Conservation (phyloP, 2,113 vertebrate species). For the Emydocephalus ijimae region DNA sequence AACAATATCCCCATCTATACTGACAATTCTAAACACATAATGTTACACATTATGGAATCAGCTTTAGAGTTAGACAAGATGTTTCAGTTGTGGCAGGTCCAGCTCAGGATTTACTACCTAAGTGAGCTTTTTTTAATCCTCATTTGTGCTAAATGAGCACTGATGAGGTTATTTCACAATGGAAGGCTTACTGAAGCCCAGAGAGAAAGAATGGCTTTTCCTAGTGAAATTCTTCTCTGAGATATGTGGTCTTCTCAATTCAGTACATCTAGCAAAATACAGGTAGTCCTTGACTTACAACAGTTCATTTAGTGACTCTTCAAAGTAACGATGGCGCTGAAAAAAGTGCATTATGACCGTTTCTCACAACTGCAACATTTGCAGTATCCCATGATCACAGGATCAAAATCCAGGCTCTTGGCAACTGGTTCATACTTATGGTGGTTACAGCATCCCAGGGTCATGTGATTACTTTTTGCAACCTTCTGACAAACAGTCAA, state of each 20-base stretch:
- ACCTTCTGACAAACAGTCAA: too few relatives aligned
- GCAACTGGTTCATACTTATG: too few relatives aligned
- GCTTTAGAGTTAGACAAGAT: background rate
- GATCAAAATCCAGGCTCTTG: too few relatives aligned
- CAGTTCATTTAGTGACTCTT: too few relatives aligned
- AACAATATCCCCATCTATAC: background rate
- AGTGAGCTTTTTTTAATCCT: background rate
- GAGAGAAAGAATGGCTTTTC: background rate
- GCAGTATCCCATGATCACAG: too few relatives aligned
- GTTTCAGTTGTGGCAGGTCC: background rate
- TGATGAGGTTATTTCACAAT: background rate
- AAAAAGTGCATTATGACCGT: too few relatives aligned
- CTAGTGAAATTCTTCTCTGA: constrained; percentile 6
- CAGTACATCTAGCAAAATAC: background rate
- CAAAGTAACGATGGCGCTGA: too few relatives aligned
- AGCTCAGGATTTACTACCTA: constrained; percentile 1
- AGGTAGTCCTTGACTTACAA: too few relatives aligned
- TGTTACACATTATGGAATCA: background rate
- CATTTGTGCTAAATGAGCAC: background rate
- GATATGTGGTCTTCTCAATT: constrained; percentile 20
- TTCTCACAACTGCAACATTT: too few relatives aligned
- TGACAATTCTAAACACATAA: background rate
- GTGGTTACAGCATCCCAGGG: too few relatives aligned
- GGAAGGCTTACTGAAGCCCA: background rate
- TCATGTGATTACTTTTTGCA: too few relatives aligned